Base-by-base conservation (phyloP, 2,113 vertebrate genomes). In the Dendropsophus ebraccatus region DNA sequence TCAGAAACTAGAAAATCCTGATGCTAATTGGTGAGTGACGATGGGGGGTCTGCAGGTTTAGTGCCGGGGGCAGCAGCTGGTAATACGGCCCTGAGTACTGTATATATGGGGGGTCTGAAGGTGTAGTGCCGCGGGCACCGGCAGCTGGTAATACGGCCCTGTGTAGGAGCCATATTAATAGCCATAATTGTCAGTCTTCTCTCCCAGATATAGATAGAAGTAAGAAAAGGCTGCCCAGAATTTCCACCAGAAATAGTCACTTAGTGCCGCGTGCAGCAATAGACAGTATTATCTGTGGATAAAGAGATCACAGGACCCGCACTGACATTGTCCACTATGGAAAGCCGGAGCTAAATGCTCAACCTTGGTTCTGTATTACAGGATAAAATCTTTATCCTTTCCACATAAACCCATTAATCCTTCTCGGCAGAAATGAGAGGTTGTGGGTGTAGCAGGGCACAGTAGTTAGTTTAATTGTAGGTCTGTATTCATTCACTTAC, bases 381-480 rank as follows among this genome's bases (percentile, higher is more conserved):
- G 47, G 81, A 83, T 65, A 52, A 83, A 83, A 56, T 83, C 81
- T 83, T 83, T 72, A 83, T 83, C 65, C 81, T 54, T 73, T 83
- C 30, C 49, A 73, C 49, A 70, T 37, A 83, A 83, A 83, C 32
- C 81, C 81, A 73, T 83, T 56, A 83, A 83, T 72, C 78, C 78
- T 47, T 62, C 56, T 60, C 58, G 7, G 56, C 30, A 47, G 60
- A 81, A 65, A 37, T 72, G 45, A 83, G 81, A 83, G 67, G 37
- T 72, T 35, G 81, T 83, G 81, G 81, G 81, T 83, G 81, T 72
- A 83, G 32, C 78, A 30, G 58, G 78, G 78, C 78, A 47, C 78
- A 47, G 78, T 81, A 81, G 56, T 81, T 81, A 81, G 78, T 81
- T 80, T 81, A 81, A 81, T 81, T 81, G 78, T 62, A 81, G 78